Evolutionary conservation across 2,113 vertebrate species (phyloP), one percentile per base, ranked within the genome.

Genomic region (Lagopus leucura): DNA sequence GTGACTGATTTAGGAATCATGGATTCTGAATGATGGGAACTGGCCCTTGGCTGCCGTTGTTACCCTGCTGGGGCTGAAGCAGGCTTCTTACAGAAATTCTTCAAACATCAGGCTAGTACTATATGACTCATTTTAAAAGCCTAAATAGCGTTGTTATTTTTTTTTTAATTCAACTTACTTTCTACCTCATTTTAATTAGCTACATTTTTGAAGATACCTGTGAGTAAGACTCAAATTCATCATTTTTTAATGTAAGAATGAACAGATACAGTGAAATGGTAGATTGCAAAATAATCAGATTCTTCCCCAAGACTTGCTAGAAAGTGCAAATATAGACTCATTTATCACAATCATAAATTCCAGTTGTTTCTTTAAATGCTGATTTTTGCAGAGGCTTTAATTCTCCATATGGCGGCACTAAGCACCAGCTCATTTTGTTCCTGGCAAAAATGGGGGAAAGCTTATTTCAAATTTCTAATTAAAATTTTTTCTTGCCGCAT

Each of bases 381-480:
- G 58, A 27, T 61, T 63, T 89, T 95, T 94, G 71, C 40, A 63
- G 63, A 89, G 54, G 50, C 34, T 95, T 77, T 83, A 88, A 93
- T 95, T 94, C 93, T 93, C 92, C 48, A 67, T 74, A 64, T 64
- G 74, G 86, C 94, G 54, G 50, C 86, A 90, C 64, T 82, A 70
- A 86, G 64, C 82, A 73, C 55, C 61, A 92, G 48, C 60, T 90
- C 73, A 73, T 88, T 95, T 94, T 93, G 77, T 94, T 91, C 50
- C 84, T 80, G 83, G 89, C 77, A 95, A 86, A 95, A 88, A 43
- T 64, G 13, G 48, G 83, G 25, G 40, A 84, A 87, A 92, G 72
- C 82, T 84, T 92, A 90, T 89, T 92, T 95, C 86, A 65, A 77
- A 88, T 90, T 86, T 91, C 74, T 94, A 92, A 95, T 95, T 93